Conservation (phyloP, 2,888 invertebrate genomes). For the Myopa tessellatipennis region DNA sequence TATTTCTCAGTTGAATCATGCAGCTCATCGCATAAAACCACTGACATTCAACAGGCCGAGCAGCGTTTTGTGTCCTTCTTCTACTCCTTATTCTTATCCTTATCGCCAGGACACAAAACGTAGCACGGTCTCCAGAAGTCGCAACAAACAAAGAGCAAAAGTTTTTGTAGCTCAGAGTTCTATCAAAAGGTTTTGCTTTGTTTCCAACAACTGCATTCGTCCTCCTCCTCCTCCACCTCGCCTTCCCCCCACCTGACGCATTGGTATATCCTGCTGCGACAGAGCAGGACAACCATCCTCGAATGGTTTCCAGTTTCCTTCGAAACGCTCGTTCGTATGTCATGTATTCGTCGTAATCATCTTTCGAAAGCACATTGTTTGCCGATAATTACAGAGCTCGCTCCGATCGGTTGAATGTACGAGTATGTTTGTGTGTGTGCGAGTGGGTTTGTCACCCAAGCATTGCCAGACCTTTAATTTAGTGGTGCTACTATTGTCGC, state of each 20-base stretch:
- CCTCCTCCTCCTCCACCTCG: background rate
- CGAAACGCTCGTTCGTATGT: background rate
- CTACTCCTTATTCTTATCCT: too few species aligned
- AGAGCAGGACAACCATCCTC: background rate
- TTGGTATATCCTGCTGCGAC: too few species aligned
- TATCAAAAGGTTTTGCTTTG: background rate
- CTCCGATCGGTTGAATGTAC: background rate
- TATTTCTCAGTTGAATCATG: too few species aligned
- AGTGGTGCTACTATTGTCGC: constrained; percentile 17
- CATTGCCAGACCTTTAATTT: constrained; percentile 31
- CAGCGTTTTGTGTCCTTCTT: background rate
- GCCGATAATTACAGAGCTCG: constrained; percentile 52
- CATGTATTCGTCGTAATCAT: constrained; percentile 42
- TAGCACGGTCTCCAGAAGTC: too few species aligned
- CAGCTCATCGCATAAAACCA: background rate
- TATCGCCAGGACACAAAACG: too few species aligned
- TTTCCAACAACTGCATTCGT: background rate
- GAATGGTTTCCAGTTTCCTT: background rate
- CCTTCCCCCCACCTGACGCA: background rate
- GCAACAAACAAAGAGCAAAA: background rate
- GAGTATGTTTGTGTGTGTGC: constrained; percentile 27
- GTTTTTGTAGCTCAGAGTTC: background rate
- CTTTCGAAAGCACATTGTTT: constrained; percentile 49
- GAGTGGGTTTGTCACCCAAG: constrained; percentile 1
- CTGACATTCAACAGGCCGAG: constrained; percentile 20